Percentiles rank a stretch among this genome's conserved stretches.
Conservation (phyloP, 2,113 vertebrate genomes). For the Urocynchramus pylzowi region DNA sequence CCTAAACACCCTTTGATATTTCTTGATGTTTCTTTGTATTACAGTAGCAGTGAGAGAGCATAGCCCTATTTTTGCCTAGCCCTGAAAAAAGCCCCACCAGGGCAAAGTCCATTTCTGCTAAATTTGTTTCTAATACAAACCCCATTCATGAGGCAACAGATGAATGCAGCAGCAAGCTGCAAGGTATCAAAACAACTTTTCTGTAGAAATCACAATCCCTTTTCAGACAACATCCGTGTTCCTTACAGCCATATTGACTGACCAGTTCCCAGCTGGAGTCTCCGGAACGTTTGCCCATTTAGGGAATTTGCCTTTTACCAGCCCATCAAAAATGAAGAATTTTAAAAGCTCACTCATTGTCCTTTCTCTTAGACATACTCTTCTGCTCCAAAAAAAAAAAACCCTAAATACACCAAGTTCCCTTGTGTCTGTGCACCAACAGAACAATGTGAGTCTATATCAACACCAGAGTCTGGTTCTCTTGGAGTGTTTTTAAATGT, state of each 20-base stretch:
- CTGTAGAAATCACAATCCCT: not conserved
- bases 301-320: not conserved
- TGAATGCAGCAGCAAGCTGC: not conserved
- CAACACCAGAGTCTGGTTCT: not conserved
- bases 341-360: not conserved
- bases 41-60: not conserved
- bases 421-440: not conserved
- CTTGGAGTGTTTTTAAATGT: not conserved
- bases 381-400: not conserved
- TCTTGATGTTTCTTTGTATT: not conserved
- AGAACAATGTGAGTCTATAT: not conserved
- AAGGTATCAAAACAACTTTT: not conserved
- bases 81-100: accelerated
- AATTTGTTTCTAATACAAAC: not conserved
- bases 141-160: not conserved
- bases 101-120: not conserved
- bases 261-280: not conserved
- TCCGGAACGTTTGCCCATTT: not conserved
- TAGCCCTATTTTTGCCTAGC: not conserved
- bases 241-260: not conserved
- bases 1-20: not conserved
- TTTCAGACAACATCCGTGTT: not conserved
- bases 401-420: accelerated
- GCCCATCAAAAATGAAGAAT: not conserved
- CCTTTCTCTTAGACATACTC: not conserved